phyloP scores from a whole-genome alignment of 2,113 vertebrate genomes.

The Callopanchax toddi region DNA sequence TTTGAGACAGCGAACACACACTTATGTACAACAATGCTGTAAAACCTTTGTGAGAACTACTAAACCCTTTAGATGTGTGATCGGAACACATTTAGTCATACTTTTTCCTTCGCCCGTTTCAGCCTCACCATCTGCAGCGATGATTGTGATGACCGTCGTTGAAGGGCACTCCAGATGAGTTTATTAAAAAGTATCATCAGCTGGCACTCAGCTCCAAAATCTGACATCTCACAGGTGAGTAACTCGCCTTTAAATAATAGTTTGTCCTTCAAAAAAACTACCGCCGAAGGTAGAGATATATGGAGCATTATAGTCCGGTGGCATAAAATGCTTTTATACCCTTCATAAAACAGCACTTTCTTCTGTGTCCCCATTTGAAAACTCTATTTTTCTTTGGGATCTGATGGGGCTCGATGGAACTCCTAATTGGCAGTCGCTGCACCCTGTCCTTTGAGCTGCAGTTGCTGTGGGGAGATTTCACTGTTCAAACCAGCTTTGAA shows the following conservation, averaged over 20 bases:
- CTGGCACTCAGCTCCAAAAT: slow-evolving; percentile 42
- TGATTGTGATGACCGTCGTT: slow-evolving; percentile 36
- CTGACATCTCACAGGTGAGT: slow-evolving; percentile 58
- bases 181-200: slow-evolving; percentile 62
- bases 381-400: slow-evolving; percentile 78
- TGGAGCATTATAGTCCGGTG: slow-evolving; percentile 40
- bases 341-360: slow-evolving; percentile 77
- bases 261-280: slow-evolving; percentile 70
- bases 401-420: slow-evolving; percentile 84
- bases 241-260: slow-evolving; percentile 57
- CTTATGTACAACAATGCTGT: slow-evolving; percentile 42
- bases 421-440: slow-evolving; percentile 89
- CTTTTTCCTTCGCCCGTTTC: not conserved
- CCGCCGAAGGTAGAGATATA: slow-evolving; percentile 44
- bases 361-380: slow-evolving; percentile 74
- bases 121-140: slow-evolving; percentile 20
- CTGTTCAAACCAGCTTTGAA: slow-evolving; percentile 85
- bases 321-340: slow-evolving; percentile 63
- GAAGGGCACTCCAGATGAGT: slow-evolving; percentile 54
- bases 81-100: slow-evolving; percentile 25
- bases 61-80: slow-evolving; percentile 48
- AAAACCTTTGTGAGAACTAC: slow-evolving; percentile 51
- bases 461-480: slow-evolving; percentile 83
- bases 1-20: slow-evolving; percentile 44
- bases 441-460: slow-evolving; percentile 80